Base-by-base conservation (phyloP, 2,797 vertebrate species). In the Hemibagrus guttatus region DNA sequence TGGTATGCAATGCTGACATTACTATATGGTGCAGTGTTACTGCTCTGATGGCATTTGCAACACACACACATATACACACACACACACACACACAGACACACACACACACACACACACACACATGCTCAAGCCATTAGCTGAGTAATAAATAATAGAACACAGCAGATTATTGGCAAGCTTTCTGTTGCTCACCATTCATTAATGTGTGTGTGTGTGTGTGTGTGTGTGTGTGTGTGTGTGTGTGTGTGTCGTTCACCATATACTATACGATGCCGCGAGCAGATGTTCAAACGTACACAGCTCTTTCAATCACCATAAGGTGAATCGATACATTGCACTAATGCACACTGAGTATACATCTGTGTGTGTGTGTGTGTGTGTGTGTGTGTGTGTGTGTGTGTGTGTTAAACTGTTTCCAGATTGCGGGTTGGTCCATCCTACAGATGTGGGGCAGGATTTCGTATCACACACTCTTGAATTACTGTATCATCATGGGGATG, bases 81-180 rank as follows among this genome's bases (percentile, higher is more conserved):
- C 71, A 72, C 35, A 71, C 39, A 81, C 71, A 78, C 66, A 72
- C 83, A 72, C 81, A 83, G 61, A 83, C 79, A 78, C 71, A 86
- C 61, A 69, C 76, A 86, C 31, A 68, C 75, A 89, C 68, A 81
- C 54, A 82, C 81, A 71, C 75, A 87, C 58, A 82, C 89, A 89
- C 61, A 88, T 52, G 58, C 88, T 79, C 82, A 79, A 81, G 84
- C 82, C 86, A 87, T 87, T 87, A 89, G 81, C 82, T 89, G 86
- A 87, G 84, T 86, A 84, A 90, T 90, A 61, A 89, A 90, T 90
- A 87, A 90, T 90, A 89, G 82, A 90, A 89, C 88, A 90, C 58
- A 89, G 86, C 76, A 64, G 72, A 89, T 89, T 87, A 88, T 85
- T 90, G 88, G 89, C 89, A 68, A 78, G 81, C 87, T 82, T 46